phyloP scores from a whole-genome alignment of 2,888 invertebrate species.

The Rosalia funebris region DNA sequence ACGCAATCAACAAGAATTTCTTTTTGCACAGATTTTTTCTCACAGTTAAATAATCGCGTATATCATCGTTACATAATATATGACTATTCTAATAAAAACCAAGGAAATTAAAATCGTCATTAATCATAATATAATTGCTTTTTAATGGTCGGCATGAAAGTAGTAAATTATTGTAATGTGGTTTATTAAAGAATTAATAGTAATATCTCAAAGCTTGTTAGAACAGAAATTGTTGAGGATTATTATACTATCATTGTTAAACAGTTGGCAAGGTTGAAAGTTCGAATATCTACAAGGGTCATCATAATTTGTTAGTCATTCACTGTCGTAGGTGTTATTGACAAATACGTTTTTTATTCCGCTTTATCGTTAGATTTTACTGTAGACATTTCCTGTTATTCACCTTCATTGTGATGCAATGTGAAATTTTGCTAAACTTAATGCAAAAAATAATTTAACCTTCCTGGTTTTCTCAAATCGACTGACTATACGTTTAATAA shows the following conservation, averaged over 20 bases:
- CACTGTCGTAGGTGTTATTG: conserved; percentile 7
- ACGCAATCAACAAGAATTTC: too few species aligned
- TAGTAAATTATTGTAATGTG: too few species aligned
- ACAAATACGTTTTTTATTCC: background rate
- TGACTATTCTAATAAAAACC: too few species aligned
- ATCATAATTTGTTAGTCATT: conserved; percentile 4
- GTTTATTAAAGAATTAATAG: too few species aligned
- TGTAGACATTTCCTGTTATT: conserved; percentile 7
- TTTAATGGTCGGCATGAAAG: too few species aligned
- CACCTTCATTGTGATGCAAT: background rate
- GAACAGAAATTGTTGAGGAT: too few species aligned
- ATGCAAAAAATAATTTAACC: background rate
- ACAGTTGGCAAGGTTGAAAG: conserved; percentile 2
- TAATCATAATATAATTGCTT: too few species aligned
- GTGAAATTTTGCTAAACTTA: background rate
- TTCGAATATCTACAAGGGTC: conserved; percentile 7
- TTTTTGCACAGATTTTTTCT: too few species aligned
- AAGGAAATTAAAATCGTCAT: too few species aligned
- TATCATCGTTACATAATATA: too few species aligned
- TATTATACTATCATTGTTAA: conserved; percentile 6
- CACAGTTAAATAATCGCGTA: too few species aligned
- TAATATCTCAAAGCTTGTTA: too few species aligned
- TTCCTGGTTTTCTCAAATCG: background rate
- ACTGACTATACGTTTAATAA: background rate
- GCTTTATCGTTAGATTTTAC: background rate